phyloP scores from a whole-genome alignment of 30 jellyfish, hydroid and myxozoan genomes.

The Pelagia noctiluca region DNA sequence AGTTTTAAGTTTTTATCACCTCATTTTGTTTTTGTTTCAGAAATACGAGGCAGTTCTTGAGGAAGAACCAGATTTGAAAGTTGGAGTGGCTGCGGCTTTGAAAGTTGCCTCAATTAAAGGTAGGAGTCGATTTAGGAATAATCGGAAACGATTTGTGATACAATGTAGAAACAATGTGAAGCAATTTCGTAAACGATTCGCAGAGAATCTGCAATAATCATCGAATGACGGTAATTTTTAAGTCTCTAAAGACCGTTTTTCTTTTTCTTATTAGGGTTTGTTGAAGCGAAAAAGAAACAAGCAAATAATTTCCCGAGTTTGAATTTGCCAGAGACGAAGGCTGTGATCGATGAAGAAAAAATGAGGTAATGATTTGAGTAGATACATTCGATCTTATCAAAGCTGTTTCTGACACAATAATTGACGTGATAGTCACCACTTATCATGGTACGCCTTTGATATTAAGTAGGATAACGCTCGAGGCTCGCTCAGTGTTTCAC shows the following conservation, averaged over 20 bases:
- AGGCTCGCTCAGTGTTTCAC: no score
- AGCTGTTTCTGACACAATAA: no score
- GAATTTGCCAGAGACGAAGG: constrained; percentile 93
- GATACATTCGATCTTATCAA: no score
- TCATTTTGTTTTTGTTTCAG: no score
- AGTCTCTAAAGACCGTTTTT: not conserved
- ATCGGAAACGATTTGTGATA: not conserved
- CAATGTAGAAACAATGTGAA: not conserved
- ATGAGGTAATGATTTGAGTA: constrained; percentile 83
- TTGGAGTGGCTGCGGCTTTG: constrained; percentile 90
- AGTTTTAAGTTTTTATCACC: no score
- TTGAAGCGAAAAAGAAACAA: constrained; percentile 85
- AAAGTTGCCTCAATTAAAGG: constrained; percentile 95
- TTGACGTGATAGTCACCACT: no score
- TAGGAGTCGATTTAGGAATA: not conserved
- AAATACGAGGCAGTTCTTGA: constrained; percentile 91
- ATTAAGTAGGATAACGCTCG: no score
- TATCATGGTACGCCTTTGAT: no score
- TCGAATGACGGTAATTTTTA: not conserved
- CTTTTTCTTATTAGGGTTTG: constrained; percentile 62
- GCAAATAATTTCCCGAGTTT: constrained; percentile 67
- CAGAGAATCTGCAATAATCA: not conserved
- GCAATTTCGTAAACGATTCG: not conserved
- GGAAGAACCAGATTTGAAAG: constrained; percentile 88
- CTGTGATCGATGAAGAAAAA: constrained; percentile 92